Evolutionary conservation across 1,140 invertebrate genomes (phyloP), one percentile per base, ranked within the genome.

Genomic region (Drosophila tropicalis): DNA sequence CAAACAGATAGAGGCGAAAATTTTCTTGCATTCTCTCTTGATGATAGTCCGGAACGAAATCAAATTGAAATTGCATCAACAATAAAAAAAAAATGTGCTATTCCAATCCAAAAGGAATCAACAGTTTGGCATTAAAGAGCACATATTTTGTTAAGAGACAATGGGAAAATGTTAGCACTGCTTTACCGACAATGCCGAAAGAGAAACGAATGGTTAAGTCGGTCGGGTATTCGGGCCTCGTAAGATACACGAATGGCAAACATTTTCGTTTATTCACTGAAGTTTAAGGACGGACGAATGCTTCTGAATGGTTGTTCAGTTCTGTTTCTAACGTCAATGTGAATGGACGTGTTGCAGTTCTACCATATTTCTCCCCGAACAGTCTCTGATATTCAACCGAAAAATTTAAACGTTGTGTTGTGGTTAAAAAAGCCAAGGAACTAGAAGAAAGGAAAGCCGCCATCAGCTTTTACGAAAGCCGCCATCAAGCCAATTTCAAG

Each of bases 101-200:
- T 57, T 44, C 60, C 13, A 25, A 40, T 19, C 29, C 17, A 10
- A 67, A 51, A 51, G 44, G 84, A 87, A 87, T 87, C 83, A 87
- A 87, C 83, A 87, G 83, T 87, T 87, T 87, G 84, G 84, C 80
- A 77, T 34, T 60, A 58, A 60, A 85, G 57, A 22, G 17, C 36
- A 39, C 36, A 39, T 29, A 39, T 39, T 5, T 39, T 4, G 2
- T 39, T 39, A 39, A 51, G 44, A n/a, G 44, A 4, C 9, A 22
- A 19, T 5, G 44, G 17, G 9, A 51, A 51, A 51, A 22, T 12
- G 13, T 7, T 1, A n/a, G 29, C 69, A 79, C 82, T 86, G 82
- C 82, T 79, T 83, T 63, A 13, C 79, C 82, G 83, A 82, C 79
- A 39, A 39, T 39, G 47, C 70, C 73, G 57, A 61, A 62, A 63